Percentiles rank a stretch among this genome's conserved stretches.
Evolutionary conservation across 2,797 vertebrate species (phyloP).

Genomic region (Pygocentrus nattereri): DNA sequence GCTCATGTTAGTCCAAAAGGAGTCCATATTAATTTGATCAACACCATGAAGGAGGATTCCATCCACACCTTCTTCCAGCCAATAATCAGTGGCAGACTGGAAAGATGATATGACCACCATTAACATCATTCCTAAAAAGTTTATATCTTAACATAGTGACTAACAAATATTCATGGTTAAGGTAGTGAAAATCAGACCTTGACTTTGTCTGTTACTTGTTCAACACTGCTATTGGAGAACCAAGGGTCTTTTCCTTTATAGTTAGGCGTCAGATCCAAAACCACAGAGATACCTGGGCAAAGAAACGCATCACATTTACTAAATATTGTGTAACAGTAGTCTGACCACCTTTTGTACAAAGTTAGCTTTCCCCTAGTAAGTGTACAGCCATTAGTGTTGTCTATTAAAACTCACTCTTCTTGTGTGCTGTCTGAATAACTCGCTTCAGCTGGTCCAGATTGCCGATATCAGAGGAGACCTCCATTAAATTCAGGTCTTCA

Average conservation of each 20-base stretch:
- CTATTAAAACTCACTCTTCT: conserved; percentile 76
- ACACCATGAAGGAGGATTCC: conserved; percentile 83
- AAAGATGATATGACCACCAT: not conserved
- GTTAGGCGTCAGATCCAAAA: conserved; percentile 90
- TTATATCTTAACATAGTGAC: not conserved
- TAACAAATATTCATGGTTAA: not conserved
- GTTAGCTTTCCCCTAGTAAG: not conserved
- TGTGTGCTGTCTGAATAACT: conserved; percentile 77
- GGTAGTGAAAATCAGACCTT: conserved; percentile 64
- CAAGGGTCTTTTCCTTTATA: conserved; percentile 79
- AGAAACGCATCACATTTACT: not conserved
- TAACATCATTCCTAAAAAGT: not conserved
- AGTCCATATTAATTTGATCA: conserved; percentile 65
- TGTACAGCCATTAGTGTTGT: not conserved
- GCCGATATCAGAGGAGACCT: conserved; percentile 72
- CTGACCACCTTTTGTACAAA: no score
- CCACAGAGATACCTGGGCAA: conserved; percentile 79
- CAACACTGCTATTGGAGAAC: conserved; percentile 74
- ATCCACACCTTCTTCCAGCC: conserved; percentile 80
- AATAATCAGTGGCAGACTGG: conserved; percentile 83
- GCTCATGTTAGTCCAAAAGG: conserved; percentile 69
- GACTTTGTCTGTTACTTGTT: conserved; percentile 69
- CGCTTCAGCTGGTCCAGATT: conserved; percentile 73
- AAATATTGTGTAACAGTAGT: not conserved
- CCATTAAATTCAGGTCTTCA: conserved; percentile 68